Evolutionary conservation across 37 sponge, comb jelly and placozoan genomes (phyloP).

Genomic region (Ianthella basta): DNA sequence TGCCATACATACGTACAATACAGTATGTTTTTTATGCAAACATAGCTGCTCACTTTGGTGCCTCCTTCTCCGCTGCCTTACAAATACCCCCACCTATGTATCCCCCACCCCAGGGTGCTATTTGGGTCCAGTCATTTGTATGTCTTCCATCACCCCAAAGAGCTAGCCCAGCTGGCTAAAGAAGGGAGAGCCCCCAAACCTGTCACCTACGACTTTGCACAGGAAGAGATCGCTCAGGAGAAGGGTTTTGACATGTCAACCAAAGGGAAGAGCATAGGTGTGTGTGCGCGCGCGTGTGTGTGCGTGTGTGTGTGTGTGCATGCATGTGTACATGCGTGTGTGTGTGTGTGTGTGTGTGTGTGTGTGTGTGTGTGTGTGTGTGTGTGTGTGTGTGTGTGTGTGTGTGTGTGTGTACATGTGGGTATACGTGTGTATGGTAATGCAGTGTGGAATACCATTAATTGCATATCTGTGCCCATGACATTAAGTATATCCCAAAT

Average conservation of each 20-base stretch:
- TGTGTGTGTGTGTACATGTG: too few species aligned
- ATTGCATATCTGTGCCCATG: too few species aligned
- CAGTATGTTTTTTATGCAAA: not conserved
- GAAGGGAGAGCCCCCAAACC: conserved; percentile 40
- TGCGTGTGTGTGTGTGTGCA: too few species aligned
- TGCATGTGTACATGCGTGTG: too few species aligned
- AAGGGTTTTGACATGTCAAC: conserved; percentile 74
- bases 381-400: too few species aligned
- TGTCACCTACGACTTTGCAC: conserved; percentile 69
- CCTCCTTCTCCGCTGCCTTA: too few species aligned
- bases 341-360: too few species aligned
- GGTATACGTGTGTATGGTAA: too few species aligned
- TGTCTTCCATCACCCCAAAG: conserved; percentile 79
- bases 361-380: too few species aligned
- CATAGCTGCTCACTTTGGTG: too few species aligned
- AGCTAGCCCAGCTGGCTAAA: conserved; percentile 41
- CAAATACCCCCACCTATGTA: not conserved
- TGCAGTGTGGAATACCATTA: too few species aligned
- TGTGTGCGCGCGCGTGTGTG: too few species aligned
- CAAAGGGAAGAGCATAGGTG: conserved; percentile 54
- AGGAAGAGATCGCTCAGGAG: conserved; percentile 76
- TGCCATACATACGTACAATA: not conserved
- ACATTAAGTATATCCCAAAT: not conserved
- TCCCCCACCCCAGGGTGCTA: conserved; percentile 30
- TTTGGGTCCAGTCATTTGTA: conserved; percentile 77